Evolutionary conservation across 2,888 invertebrate species (phyloP).

Genomic region (Patella pellucida): DNA sequence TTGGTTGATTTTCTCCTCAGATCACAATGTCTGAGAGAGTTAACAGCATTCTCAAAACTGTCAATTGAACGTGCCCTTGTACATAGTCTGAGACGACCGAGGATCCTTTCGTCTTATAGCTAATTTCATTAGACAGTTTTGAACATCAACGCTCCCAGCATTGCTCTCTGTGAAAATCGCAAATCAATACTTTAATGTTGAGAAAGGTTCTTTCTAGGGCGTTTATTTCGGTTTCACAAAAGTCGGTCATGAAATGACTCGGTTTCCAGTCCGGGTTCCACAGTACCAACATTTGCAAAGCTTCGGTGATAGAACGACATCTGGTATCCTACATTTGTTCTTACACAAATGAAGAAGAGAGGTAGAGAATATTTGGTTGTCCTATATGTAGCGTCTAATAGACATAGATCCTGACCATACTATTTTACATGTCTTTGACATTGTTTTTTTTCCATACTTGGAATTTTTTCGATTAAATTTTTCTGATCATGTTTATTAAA

Average conservation of each 20-base stretch:
- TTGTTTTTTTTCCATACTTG: no score
- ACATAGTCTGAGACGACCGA: no score
- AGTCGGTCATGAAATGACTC: slow-evolving; percentile 30
- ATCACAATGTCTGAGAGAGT: no score
- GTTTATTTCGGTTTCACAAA: slow-evolving; percentile 23
- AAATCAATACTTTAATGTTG: background rate
- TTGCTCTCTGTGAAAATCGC: background rate
- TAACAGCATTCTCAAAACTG: no score
- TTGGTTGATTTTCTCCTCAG: no score
- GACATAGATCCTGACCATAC: slow-evolving; percentile 30
- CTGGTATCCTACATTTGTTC: slow-evolving; percentile 29
- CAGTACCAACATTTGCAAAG: slow-evolving; percentile 18
- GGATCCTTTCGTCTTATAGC: no score
- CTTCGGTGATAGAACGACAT: slow-evolving; percentile 29
- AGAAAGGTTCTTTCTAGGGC: slow-evolving; percentile 4
- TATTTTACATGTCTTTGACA: background rate
- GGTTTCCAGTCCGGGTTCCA: slow-evolving; percentile 33
- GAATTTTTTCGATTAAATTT: no score
- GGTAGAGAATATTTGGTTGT: slow-evolving; percentile 31
- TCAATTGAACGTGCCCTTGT: no score
- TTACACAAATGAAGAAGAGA: slow-evolving; percentile 30
- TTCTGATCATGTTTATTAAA: no score
- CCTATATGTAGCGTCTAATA: slow-evolving; percentile 35
- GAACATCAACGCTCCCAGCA: background rate
- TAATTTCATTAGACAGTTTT: no score